phyloP scores from a whole-genome alignment of 2,888 invertebrate species.

The Molanna angustata region DNA sequence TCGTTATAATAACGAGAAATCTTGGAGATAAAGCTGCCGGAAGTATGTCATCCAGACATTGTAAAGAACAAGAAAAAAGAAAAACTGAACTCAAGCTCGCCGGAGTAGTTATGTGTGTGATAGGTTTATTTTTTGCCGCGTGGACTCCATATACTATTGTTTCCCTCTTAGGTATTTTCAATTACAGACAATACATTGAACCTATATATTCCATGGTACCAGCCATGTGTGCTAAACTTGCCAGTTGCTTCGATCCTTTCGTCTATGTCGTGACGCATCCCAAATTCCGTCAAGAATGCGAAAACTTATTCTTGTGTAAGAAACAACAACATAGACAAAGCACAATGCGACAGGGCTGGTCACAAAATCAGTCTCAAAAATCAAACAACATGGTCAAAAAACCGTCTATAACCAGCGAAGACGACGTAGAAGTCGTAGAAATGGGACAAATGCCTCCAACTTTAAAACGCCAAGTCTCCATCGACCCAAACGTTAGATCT shows the following conservation, averaged over 20 bases:
- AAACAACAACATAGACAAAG: constrained; percentile 46
- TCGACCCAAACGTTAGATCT: neutral
- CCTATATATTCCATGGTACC: constrained; percentile 74
- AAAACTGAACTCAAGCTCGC: constrained; percentile 72
- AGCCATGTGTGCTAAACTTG: constrained; percentile 76
- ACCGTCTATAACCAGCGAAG: constrained; percentile 44
- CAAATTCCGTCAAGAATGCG: constrained; percentile 64
- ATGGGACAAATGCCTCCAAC: constrained; percentile 46
- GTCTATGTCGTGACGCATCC: constrained; percentile 79
- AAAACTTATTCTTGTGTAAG: constrained; percentile 46
- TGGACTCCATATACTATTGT: constrained; percentile 83
- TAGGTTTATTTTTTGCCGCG: constrained; percentile 71
- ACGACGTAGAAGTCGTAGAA: constrained; percentile 54
- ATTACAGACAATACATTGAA: constrained; percentile 60
- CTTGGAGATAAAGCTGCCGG: constrained; percentile 50
- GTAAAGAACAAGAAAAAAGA: constrained; percentile 61
- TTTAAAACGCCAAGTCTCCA: neutral
- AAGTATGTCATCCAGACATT: constrained; percentile 53
- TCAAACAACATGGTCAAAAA: constrained; percentile 7
- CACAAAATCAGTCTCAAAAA: constrained; percentile 32
- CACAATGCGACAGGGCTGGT: constrained; percentile 44
- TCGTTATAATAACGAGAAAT: constrained; percentile 56
- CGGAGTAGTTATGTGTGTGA: constrained; percentile 64
- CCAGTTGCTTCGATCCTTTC: constrained; percentile 79
- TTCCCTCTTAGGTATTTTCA: constrained; percentile 69